Evolutionary conservation across 2,797 vertebrate species (phyloP).

Genomic region (Pristis pectinata): DNA sequence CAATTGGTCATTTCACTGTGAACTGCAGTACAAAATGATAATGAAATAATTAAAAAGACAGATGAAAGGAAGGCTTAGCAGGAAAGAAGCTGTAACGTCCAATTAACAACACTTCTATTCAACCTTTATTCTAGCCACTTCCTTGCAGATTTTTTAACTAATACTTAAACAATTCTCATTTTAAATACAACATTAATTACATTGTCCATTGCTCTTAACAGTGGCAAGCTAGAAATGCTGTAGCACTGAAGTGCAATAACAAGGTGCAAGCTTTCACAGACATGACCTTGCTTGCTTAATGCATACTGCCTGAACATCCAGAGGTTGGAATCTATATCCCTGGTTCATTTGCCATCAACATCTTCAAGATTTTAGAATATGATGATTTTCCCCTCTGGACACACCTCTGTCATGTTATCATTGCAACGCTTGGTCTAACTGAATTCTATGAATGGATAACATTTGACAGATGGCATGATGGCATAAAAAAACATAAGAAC

Average conservation of each 20-base stretch:
- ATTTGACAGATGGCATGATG: neutral
- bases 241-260: neutral
- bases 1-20: constrained; percentile 91
- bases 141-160: constrained; percentile 67
- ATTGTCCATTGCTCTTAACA: neutral
- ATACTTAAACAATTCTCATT: constrained; percentile 63
- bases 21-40: constrained; percentile 93
- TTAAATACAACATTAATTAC: constrained; percentile 52
- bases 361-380: neutral
- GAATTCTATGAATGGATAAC: neutral
- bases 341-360: neutral
- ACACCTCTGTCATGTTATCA: no score
- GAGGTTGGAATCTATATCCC: neutral
- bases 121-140: constrained; percentile 73
- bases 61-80: constrained; percentile 90
- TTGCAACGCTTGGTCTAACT: neutral
- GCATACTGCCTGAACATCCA: neutral
- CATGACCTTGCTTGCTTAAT: neutral
- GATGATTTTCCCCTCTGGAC: no score
- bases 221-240: neutral
- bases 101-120: constrained; percentile 88
- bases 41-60: constrained; percentile 99
- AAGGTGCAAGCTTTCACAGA: neutral
- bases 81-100: constrained; percentile 70
- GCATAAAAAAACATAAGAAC: no score